Evolutionary conservation across 2,888 invertebrate species (phyloP).

Genomic region (Eristalis intricaria): DNA sequence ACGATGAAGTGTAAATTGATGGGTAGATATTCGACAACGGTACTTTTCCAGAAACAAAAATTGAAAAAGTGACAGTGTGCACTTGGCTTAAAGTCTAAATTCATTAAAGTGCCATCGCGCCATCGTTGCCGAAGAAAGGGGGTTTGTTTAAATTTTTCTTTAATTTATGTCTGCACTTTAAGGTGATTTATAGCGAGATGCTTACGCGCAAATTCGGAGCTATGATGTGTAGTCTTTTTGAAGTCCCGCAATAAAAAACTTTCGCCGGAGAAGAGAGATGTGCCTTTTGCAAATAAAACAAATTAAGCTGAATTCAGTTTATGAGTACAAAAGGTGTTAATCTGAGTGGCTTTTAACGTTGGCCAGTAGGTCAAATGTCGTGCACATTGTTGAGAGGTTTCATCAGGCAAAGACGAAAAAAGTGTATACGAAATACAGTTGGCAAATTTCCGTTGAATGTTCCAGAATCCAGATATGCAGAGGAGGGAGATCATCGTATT

Average conservation of each 20-base stretch:
- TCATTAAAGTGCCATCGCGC: slow-evolving; percentile 23
- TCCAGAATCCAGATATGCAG: not conserved
- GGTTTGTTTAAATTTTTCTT: not conserved
- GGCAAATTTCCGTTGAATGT: not conserved
- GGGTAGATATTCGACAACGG: not conserved
- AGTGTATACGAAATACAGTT: not conserved
- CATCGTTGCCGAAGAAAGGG: slow-evolving; percentile 10
- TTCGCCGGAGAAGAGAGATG: not conserved
- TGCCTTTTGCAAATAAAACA: not conserved
- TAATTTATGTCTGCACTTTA: slow-evolving; percentile 28
- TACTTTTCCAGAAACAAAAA: not conserved
- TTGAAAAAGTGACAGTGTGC: not conserved
- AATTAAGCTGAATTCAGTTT: not conserved
- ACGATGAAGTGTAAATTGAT: not conserved
- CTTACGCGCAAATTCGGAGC: not conserved
- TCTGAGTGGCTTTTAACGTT: not conserved
- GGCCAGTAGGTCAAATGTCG: not conserved
- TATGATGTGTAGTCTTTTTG: not conserved
- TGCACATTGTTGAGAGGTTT: not conserved
- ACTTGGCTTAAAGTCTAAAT: slow-evolving; percentile 14
- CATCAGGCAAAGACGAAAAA: not conserved
- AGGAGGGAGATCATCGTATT: too few relatives aligned
- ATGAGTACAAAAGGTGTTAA: slow-evolving; percentile 15
- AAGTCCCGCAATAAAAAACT: not conserved
- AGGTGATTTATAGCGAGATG: not conserved